Percentiles rank a stretch among this genome's conserved stretches.
phyloP scores from a whole-genome alignment of 2,113 vertebrate species.

The Euleptes europaea region DNA sequence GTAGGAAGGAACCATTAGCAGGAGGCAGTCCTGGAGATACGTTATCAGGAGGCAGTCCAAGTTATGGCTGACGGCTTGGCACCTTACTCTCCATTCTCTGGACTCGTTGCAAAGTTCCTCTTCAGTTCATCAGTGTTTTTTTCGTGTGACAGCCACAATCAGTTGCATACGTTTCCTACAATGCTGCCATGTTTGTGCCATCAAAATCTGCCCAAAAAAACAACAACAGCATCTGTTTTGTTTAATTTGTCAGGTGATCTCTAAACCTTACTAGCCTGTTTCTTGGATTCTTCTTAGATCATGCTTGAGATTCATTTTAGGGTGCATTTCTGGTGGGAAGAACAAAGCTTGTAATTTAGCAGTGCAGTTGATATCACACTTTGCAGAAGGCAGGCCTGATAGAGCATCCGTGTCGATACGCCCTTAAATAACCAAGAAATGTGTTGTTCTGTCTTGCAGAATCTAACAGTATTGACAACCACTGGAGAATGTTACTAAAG shows the following conservation, averaged over 20 bases:
- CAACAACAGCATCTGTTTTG: neutral
- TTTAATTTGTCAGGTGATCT: neutral
- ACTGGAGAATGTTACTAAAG: neutral
- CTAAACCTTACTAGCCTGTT: neutral
- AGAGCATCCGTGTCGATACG: neutral
- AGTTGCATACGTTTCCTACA: conserved; percentile 11
- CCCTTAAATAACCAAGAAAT: neutral
- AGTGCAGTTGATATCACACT: neutral
- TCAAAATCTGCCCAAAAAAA: neutral
- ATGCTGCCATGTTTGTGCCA: neutral
- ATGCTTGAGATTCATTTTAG: neutral
- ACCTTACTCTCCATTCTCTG: neutral
- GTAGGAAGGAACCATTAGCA: neutral
- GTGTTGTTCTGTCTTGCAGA: neutral
- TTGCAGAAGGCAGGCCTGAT: neutral
- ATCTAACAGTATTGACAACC: neutral
- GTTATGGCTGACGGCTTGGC: neutral
- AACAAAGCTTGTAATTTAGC: neutral
- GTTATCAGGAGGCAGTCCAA: neutral
- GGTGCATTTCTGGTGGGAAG: neutral
- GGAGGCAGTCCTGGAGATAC: neutral
- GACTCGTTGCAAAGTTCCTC: neutral
- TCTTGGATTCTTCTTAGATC: neutral
- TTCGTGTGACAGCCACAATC: neutral
- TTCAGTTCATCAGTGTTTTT: accelerated